A percentile compares a stretch with the other conserved stretches of the same genome.
Evolutionary conservation across 2,888 invertebrate genomes (phyloP).

Genomic region (Drosophila borealis): DNA sequence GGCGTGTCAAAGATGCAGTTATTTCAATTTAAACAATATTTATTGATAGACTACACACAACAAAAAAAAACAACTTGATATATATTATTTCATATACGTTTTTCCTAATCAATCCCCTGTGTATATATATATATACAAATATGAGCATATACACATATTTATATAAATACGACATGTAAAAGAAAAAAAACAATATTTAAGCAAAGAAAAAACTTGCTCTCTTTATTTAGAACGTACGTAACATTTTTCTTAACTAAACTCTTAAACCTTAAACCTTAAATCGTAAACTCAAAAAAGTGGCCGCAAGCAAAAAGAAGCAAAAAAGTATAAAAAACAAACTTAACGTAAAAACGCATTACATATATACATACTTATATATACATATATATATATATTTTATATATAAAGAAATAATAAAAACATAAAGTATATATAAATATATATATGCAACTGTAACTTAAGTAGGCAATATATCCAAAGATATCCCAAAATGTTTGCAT

Average conservation of each 20-base stretch:
- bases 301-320: conserved; percentile 44
- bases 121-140: conserved; percentile 45
- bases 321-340: conserved; percentile 31
- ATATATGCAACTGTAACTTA: conserved; percentile 62
- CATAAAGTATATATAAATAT: conserved; percentile 51
- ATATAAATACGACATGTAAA: conserved; percentile 64
- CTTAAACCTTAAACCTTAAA: conserved; percentile 32
- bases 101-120: conserved; percentile 66
- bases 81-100: conserved; percentile 75
- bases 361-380: conserved; percentile 63
- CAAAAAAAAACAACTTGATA: conserved; percentile 26
- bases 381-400: conserved; percentile 63
- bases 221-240: conserved; percentile 77
- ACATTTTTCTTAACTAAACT: conserved; percentile 68
- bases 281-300: conserved; percentile 49
- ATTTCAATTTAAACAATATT: conserved; percentile 61
- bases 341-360: conserved; percentile 43
- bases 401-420: conserved; percentile 54
- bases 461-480: conserved; percentile 65
- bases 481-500: conserved; percentile 70
- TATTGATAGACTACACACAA: conserved; percentile 66
- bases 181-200: conserved; percentile 56
- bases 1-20: conserved; percentile 60
- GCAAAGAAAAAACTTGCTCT: conserved; percentile 67
- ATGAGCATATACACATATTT: conserved; percentile 42